Conservation (phyloP, 2,888 invertebrate genomes). For the Parnassius glacialis region DNA sequence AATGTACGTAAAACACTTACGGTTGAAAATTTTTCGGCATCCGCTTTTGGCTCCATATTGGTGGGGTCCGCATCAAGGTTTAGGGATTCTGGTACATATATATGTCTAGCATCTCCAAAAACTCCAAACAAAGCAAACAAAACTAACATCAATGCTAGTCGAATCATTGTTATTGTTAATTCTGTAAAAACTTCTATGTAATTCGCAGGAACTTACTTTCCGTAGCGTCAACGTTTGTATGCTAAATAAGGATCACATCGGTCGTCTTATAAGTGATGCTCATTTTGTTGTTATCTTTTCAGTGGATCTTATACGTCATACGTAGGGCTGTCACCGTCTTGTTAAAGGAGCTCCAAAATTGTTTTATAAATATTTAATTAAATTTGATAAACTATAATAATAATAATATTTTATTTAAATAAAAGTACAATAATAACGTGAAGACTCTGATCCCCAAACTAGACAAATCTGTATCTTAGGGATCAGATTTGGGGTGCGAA, state of each 20-base stretch:
- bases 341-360: not conserved
- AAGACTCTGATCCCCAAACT: too few relatives aligned
- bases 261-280: conserved; percentile 24
- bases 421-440: too few relatives aligned
- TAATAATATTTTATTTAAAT: too few relatives aligned
- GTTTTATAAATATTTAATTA: not conserved
- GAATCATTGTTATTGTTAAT: conserved; percentile 10
- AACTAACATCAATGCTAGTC: conserved; percentile 6
- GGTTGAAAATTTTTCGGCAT: conserved; percentile 43
- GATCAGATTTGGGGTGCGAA: too few relatives aligned
- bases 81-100: conserved; percentile 27
- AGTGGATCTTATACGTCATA: conserved; percentile 9
- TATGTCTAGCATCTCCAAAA: conserved; percentile 30
- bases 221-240: conserved; percentile 13
- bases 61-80: conserved; percentile 16
- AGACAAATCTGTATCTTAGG: too few relatives aligned
- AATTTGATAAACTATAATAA: too few relatives aligned
- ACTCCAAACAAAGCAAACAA: conserved; percentile 3
- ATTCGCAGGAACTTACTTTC: conserved; percentile 1
- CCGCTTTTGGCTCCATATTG: conserved; percentile 28
- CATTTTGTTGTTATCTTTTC: conserved; percentile 15
- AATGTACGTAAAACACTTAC: conserved; percentile 39
- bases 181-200: not conserved
- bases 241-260: conserved; percentile 17
- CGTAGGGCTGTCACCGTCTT: conserved; percentile 13